A percentile compares a stretch with the other conserved stretches of the same genome.
Evolutionary conservation across 2,113 vertebrate genomes (phyloP).

Genomic region (Scalopus aquaticus): DNA sequence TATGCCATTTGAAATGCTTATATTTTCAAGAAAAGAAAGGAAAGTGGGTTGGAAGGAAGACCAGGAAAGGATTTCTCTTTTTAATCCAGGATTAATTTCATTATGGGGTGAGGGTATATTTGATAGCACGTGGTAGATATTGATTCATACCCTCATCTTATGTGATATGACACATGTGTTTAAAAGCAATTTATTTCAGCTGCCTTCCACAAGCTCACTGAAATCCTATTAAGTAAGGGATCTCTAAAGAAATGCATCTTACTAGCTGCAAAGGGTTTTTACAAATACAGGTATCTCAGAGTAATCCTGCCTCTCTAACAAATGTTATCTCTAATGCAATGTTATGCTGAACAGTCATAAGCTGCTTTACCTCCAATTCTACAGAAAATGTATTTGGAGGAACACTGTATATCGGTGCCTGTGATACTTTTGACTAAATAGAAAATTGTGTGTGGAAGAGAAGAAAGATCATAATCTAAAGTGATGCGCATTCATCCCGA

Average conservation of each 20-base stretch:
- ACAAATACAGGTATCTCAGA: slow-evolving; percentile 71
- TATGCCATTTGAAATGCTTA: slow-evolving; percentile 48
- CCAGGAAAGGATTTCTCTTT: slow-evolving; percentile 56
- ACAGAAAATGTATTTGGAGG: slow-evolving; percentile 41
- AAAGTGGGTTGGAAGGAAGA: background rate
- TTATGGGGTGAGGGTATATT: slow-evolving; percentile 39
- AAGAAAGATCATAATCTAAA: slow-evolving; percentile 56
- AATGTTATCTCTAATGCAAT: slow-evolving; percentile 65
- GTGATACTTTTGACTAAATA: slow-evolving; percentile 37
- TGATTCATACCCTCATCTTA: slow-evolving; percentile 78
- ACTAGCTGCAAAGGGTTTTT: slow-evolving; percentile 73
- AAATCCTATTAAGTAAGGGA: slow-evolving; percentile 77
- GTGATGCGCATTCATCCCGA: slow-evolving; percentile 34
- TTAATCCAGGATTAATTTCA: slow-evolving; percentile 72
- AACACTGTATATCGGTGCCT: slow-evolving; percentile 19
- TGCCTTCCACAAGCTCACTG: slow-evolving; percentile 61
- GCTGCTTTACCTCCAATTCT: slow-evolving; percentile 29
- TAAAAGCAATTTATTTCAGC: slow-evolving; percentile 81
- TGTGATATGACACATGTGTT: slow-evolving; percentile 59
- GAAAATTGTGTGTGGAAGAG: slow-evolving; percentile 10
- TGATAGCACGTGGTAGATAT: slow-evolving; percentile 71
- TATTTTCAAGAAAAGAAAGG: slow-evolving; percentile 48
- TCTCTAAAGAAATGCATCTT: slow-evolving; percentile 59
- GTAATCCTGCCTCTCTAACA: slow-evolving; percentile 58
- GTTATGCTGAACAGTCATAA: slow-evolving; percentile 44